Base-by-base conservation (phyloP, 2,113 vertebrate species). In the Rhagologus leucostigma region DNA sequence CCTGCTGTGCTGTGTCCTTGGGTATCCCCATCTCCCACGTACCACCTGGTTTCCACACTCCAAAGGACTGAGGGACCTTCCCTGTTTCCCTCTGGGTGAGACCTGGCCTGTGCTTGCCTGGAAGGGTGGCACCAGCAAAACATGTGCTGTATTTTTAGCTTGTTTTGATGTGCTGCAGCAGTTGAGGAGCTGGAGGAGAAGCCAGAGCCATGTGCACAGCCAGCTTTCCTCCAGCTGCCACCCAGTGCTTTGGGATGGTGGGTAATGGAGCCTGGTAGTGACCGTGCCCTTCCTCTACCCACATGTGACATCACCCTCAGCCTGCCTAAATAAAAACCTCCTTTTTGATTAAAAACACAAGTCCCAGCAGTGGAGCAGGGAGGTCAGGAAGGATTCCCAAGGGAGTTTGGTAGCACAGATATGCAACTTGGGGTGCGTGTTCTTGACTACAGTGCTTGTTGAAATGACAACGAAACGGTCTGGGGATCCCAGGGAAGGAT, bases 211-310 rank as follows among this genome's bases (percentile, higher is more conserved):
- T 32, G 47, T 65, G 41, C 10, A 17, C 56, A 87, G 59, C 63
- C 52, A 91, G 67, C 35, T 77, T 77, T 49, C 23, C 37, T 87
- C 64, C 87, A 92, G 82, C 80, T 90, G 76, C 30, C 65, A 30
- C 37, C 14, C 65, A 53, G 2, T 1, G 14, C 18, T 88, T 46
- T 6, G 6, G 18, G 46, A 33, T 23, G 85, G 67, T 67, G 77
- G 39, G 8, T n/a, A 52, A 57, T 10, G 32, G 35, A 80, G 49
- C 33, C 44, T 78, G 30, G 37, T 32, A 39, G 82, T 68, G 46
- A 35, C 50, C 0, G 0, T 76, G 41, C 23, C 19, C 15, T 11
- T 56, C 37, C 30, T 75, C 20, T 42, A 33, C 4, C 14, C 22
- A 15, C 59, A 7, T 2, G 32, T 37, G 57, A 29, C 32, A 26